phyloP scores from a whole-genome alignment of 2,797 vertebrate species.

The Poecilia picta region DNA sequence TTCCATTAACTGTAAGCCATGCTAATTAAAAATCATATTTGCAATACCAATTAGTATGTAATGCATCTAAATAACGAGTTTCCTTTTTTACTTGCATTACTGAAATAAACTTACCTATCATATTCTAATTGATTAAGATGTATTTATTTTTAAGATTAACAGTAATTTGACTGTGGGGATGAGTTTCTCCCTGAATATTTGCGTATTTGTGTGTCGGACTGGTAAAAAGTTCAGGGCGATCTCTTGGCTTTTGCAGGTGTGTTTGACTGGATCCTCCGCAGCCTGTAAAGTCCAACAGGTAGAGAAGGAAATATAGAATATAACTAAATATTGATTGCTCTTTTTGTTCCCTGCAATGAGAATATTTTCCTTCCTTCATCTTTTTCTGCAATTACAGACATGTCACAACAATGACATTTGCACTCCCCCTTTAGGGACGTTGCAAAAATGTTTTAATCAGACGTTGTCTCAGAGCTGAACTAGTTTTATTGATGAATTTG shows the following conservation, averaged over 20 bases:
- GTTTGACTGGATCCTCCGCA: background rate
- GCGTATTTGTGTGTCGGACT: background rate
- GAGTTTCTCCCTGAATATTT: background rate
- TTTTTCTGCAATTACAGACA: background rate
- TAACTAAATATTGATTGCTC: background rate
- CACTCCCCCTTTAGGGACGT: background rate
- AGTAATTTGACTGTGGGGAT: background rate
- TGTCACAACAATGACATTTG: background rate
- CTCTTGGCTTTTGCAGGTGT: background rate
- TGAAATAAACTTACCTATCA: background rate
- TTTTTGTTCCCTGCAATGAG: background rate
- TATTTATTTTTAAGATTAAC: background rate
- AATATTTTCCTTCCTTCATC: background rate
- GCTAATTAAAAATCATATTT: background rate
- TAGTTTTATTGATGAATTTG: background rate
- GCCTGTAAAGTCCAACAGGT: background rate
- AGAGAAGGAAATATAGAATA: background rate
- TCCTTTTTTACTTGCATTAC: background rate
- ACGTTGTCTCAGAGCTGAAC: background rate
- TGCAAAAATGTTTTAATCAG: slow-evolving; percentile 2
- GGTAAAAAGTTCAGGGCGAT: background rate
- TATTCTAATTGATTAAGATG: background rate
- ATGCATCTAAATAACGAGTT: background rate
- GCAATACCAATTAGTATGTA: background rate
- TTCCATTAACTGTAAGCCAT: background rate